These are phyloP conservation scores for Amazona ochrocephala DNA, from an alignment of 2,797 vertebrate species.

Conservation along the genomic window DNA sequence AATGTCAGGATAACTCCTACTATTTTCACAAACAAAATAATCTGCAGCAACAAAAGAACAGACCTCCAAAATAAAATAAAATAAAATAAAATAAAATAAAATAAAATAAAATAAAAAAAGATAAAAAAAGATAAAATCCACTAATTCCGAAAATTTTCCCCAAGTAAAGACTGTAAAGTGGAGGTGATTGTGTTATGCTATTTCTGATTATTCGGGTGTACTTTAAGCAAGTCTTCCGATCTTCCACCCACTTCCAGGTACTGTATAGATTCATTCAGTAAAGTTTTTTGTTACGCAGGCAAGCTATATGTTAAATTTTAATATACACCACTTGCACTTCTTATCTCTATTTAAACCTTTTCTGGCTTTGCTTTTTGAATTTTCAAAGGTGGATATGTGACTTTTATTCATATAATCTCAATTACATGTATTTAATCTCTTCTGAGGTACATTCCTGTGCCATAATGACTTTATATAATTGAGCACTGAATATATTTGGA, in stretches of 20 bases:
- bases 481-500: background rate
- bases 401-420: background rate
- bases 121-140: background rate
- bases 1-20: background rate
- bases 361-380: background rate
- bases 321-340: accelerated
- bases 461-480: background rate
- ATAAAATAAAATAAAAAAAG: background rate
- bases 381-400: background rate
- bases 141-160: background rate
- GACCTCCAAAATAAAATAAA: background rate
- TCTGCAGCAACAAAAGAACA: background rate
- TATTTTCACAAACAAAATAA: background rate
- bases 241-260: background rate
- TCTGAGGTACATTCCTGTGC: background rate
- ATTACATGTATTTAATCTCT: background rate
- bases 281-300: background rate
- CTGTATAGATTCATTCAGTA: background rate
- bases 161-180: background rate
- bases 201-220: background rate
- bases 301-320: background rate
- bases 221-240: background rate
- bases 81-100: background rate
- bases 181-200: background rate
- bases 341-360: background rate